Evolutionary conservation across 2,113 vertebrate species (phyloP).

Genomic region (Chroicocephalus ridibundus): DNA sequence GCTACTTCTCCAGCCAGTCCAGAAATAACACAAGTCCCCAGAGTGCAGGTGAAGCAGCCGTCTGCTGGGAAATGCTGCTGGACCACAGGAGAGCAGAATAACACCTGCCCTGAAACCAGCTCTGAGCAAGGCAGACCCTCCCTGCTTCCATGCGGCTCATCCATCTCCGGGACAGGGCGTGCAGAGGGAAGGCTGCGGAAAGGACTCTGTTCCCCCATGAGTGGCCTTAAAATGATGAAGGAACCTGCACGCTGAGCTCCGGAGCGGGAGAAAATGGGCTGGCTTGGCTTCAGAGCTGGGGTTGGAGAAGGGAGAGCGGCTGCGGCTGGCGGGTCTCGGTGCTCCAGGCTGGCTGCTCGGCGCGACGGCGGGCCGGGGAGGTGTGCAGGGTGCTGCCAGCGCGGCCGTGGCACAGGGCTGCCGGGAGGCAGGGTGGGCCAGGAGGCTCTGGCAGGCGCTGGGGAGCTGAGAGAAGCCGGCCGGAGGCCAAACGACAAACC

Average conservation of each 20-base stretch:
- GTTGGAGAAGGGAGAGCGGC: not conserved
- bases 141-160: not conserved
- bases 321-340: fast-evolving
- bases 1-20: not conserved
- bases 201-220: fast-evolving
- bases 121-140: not conserved
- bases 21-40: not conserved
- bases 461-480: not conserved
- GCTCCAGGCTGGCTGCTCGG: not conserved
- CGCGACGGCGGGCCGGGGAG: not conserved
- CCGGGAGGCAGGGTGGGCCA: not conserved
- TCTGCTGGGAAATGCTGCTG: not conserved
- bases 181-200: too few species aligned
- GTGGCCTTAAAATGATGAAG: not conserved
- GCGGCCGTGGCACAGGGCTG: not conserved
- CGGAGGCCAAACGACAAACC: not conserved
- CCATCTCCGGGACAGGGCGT: not conserved
- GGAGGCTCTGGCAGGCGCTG: not conserved
- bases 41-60: not conserved
- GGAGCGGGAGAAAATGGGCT: fast-evolving
- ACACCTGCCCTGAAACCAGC: fast-evolving
- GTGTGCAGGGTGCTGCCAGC: not conserved
- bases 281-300: not conserved
- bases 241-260: not conserved
- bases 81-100: fast-evolving